A percentile compares a stretch with the other conserved stretches of the same genome.
These are phyloP conservation scores for Neocrepidodera transversa DNA, from an alignment of 2,888 invertebrate genomes.

Conservation along the genomic window DNA sequence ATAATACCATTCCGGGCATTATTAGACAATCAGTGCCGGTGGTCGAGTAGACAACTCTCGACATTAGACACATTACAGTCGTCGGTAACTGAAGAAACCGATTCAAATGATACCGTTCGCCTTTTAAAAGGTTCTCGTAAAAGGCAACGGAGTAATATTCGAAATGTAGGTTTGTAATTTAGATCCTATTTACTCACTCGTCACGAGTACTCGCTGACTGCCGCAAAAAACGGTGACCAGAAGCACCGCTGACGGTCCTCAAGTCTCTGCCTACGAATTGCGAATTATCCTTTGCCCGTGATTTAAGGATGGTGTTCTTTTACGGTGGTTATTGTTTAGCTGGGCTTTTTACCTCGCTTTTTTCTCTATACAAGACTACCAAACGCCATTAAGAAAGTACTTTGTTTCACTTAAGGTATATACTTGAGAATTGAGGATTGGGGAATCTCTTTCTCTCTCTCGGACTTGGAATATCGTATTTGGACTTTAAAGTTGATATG, in stretches of 20 bases:
- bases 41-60: conserved; percentile 47
- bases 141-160: conserved; percentile 48
- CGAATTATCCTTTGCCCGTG: conserved; percentile 50
- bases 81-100: conserved; percentile 42
- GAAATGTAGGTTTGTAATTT: conserved; percentile 51
- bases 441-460: too few relatives aligned
- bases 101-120: conserved; percentile 50
- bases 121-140: conserved; percentile 44
- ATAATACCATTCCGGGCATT: conserved; percentile 50
- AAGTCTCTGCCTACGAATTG: conserved; percentile 52
- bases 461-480: conserved; percentile 28
- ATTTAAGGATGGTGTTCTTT: conserved; percentile 40
- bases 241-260: conserved; percentile 38
- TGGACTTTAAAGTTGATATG: conserved; percentile 17
- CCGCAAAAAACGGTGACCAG: conserved; percentile 42
- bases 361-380: conserved; percentile 37
- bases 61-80: conserved; percentile 42
- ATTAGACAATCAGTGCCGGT: conserved; percentile 57
- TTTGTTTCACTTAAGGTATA: conserved; percentile 36
- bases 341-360: conserved; percentile 36
- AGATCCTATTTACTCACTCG: conserved; percentile 50
- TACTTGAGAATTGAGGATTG: conserved; percentile 23
- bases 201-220: conserved; percentile 44
- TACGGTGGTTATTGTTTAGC: conserved; percentile 39
- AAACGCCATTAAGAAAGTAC: conserved; percentile 36